Percentiles rank a stretch among this genome's conserved stretches.
Evolutionary conservation across 2,888 invertebrate genomes (phyloP).

Genomic region (Pseudanteris insignis): DNA sequence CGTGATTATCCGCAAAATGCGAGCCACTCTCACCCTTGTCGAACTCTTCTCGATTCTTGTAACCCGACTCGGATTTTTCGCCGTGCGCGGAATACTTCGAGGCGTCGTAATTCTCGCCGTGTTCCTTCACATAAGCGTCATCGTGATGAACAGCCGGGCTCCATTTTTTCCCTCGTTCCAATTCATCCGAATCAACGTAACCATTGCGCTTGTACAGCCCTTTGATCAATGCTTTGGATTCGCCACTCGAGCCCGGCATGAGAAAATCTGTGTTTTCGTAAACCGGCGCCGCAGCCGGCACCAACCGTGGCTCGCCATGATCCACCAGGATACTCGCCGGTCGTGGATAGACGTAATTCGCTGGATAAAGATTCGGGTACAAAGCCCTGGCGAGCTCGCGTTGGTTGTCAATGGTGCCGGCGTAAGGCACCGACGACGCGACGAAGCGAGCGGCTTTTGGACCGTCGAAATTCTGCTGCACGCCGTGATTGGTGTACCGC

Average conservation of each 20-base stretch:
- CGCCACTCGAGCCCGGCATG: too few relatives aligned
- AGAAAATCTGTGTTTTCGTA: too few relatives aligned
- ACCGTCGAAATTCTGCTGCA: slow-evolving; percentile 50
- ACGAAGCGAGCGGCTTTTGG: slow-evolving; percentile 53
- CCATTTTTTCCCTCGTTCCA: slow-evolving; percentile 13
- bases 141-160: slow-evolving; percentile 33
- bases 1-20: slow-evolving; percentile 40
- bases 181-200: slow-evolving; percentile 15
- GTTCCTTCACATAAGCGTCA: slow-evolving; percentile 35
- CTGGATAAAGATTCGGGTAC: slow-evolving; percentile 28
- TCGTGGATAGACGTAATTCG: slow-evolving; percentile 14
- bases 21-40: slow-evolving; percentile 39
- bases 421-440: slow-evolving; percentile 47
- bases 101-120: slow-evolving; percentile 40
- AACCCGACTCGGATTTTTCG: slow-evolving; percentile 33
- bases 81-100: slow-evolving; percentile 43
- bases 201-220: slow-evolving; percentile 2
- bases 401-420: slow-evolving; percentile 7
- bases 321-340: too few relatives aligned
- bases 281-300: not conserved
- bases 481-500: slow-evolving; percentile 59
- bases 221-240: too few relatives aligned
- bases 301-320: not conserved
- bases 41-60: slow-evolving; percentile 39
- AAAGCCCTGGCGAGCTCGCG: slow-evolving; percentile 44